These are phyloP conservation scores for Holacanthus passer DNA, from an alignment of 2,113 vertebrate genomes.

Conservation along the genomic window DNA sequence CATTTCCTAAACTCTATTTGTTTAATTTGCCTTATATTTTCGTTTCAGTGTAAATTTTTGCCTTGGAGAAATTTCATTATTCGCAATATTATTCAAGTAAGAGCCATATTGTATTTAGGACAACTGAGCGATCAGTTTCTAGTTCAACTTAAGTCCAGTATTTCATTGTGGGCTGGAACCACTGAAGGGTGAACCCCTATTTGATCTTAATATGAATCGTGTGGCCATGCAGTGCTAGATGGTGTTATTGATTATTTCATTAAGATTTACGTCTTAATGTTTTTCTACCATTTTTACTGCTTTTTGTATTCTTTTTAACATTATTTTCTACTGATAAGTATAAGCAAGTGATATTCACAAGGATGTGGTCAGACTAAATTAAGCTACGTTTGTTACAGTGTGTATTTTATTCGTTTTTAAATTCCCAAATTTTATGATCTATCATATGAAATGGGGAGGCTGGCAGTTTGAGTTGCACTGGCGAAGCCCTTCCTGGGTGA, in stretches of 20 bases:
- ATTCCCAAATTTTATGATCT: slow-evolving; percentile 55
- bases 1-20: slow-evolving; percentile 36
- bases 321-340: slow-evolving; percentile 69
- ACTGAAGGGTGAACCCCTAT: slow-evolving; percentile 56
- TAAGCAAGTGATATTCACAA: slow-evolving; percentile 48
- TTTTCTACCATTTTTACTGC: slow-evolving; percentile 78
- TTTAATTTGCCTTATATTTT: slow-evolving; percentile 71
- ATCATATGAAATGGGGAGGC: slow-evolving; percentile 46
- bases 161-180: slow-evolving; percentile 83
- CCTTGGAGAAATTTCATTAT: slow-evolving; percentile 53
- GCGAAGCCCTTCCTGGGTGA: slow-evolving; percentile 43
- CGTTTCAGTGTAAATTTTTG: slow-evolving; percentile 52
- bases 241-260: slow-evolving; percentile 65
- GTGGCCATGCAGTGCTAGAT: slow-evolving; percentile 56
- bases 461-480: slow-evolving; percentile 59
- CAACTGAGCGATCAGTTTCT: slow-evolving; percentile 61
- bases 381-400: slow-evolving; percentile 58
- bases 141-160: slow-evolving; percentile 69
- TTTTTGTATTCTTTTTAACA: slow-evolving; percentile 80
- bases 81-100: slow-evolving; percentile 44
- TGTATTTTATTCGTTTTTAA: slow-evolving; percentile 61
- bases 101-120: slow-evolving; percentile 64
- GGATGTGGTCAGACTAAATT: slow-evolving; percentile 62
- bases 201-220: slow-evolving; percentile 54
- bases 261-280: slow-evolving; percentile 68